These are phyloP conservation scores for Parnassius apollo DNA, from an alignment of 2,888 invertebrate genomes.

Conservation along the genomic window DNA sequence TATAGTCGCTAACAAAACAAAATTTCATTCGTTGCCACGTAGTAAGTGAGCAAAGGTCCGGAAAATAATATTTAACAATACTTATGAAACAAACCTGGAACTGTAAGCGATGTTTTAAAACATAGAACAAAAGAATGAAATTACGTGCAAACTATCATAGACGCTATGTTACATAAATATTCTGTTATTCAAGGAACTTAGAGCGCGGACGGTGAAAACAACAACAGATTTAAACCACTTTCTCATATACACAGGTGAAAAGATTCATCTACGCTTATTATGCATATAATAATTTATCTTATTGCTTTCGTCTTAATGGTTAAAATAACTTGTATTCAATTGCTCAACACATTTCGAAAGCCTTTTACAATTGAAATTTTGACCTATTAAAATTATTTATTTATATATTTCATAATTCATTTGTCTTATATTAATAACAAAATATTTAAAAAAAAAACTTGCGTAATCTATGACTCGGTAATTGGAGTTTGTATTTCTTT, in stretches of 20 bases:
- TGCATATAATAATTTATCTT: conserved; percentile 7
- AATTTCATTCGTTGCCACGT: neutral
- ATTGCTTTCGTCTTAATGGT: conserved; percentile 11
- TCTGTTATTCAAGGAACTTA: conserved; percentile 42
- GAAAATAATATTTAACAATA: neutral
- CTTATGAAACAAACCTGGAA: too few relatives aligned
- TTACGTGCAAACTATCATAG: neutral
- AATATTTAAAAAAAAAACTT: conserved; percentile 10
- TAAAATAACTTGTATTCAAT: conserved; percentile 12
- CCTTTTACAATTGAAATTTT: conserved; percentile 4
- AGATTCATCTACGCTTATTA: conserved; percentile 25
- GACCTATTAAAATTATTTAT: conserved; percentile 16
- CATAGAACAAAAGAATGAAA: neutral
- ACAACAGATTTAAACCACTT: conserved; percentile 23
- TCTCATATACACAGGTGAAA: neutral
- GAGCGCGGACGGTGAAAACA: conserved; percentile 45
- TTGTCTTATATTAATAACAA: conserved; percentile 25
- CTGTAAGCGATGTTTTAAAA: too few relatives aligned
- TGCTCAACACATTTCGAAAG: conserved; percentile 23
- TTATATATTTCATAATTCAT: conserved; percentile 21
- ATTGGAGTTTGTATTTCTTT: conserved; percentile 24
- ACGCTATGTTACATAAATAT: conserved; percentile 14
- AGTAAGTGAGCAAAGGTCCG: neutral
- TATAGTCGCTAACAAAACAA: too few relatives aligned
- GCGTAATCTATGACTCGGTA: conserved; percentile 21